Evolutionary conservation across 1,140 invertebrate species (phyloP).

Genomic region (Lysiphlebus fabarum): DNA sequence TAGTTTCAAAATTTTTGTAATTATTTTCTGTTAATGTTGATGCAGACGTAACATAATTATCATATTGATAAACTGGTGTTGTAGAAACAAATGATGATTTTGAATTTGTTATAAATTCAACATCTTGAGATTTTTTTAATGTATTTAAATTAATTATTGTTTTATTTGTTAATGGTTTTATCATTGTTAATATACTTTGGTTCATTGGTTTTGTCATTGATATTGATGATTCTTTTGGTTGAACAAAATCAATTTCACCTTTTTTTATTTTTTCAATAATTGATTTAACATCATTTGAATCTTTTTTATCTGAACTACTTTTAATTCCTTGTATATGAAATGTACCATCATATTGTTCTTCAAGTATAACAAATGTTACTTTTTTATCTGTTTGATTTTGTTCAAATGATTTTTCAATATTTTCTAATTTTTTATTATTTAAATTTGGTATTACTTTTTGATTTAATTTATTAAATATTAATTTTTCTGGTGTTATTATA

Average conservation of each 20-base stretch:
- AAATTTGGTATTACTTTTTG: background rate
- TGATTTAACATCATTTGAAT: slow-evolving; percentile 69
- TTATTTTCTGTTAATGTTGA: slow-evolving; percentile 46
- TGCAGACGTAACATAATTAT: slow-evolving; percentile 52
- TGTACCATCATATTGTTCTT: slow-evolving; percentile 78
- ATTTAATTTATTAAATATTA: too few species aligned
- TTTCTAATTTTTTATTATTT: slow-evolving; percentile 68
- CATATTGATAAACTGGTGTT: slow-evolving; percentile 43
- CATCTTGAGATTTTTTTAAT: too few species aligned
- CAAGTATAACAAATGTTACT: slow-evolving; percentile 79
- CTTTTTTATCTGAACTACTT: slow-evolving; percentile 68
- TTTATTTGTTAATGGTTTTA: slow-evolving; percentile 14
- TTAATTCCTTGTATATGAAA: slow-evolving; percentile 76
- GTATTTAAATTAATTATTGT: slow-evolving; percentile 1
- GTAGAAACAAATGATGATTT: slow-evolving; percentile 24
- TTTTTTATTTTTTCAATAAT: slow-evolving; percentile 77
- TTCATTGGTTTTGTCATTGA: slow-evolving; percentile 47
- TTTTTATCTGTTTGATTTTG: slow-evolving; percentile 70
- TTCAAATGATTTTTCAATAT: slow-evolving; percentile 62
- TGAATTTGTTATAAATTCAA: too few species aligned
- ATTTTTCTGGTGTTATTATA: too few species aligned
- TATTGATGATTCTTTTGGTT: too few species aligned
- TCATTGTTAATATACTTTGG: slow-evolving; percentile 23
- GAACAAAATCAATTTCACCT: slow-evolving; percentile 65
- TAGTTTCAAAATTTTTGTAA: slow-evolving; percentile 37